Evolutionary conservation across 2,888 invertebrate genomes (phyloP).

Genomic region (Drosophila kanekoi): DNA sequence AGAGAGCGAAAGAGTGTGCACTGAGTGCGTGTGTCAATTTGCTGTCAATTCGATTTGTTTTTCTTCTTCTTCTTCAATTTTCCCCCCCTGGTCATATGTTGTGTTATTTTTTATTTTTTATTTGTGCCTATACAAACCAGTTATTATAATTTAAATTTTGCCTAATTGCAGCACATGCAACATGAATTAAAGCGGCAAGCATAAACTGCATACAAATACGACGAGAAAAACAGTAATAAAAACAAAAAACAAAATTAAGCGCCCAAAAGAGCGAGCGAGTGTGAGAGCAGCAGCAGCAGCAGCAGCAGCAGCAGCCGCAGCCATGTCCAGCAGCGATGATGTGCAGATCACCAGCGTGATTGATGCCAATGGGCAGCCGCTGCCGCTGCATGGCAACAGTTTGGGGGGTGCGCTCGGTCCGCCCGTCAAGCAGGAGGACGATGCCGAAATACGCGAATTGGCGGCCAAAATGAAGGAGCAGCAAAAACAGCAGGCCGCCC

Average conservation of each 20-base stretch:
- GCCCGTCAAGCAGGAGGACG: constrained; percentile 87
- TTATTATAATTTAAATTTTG: constrained; percentile 12
- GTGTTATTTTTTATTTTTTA: constrained; percentile 3
- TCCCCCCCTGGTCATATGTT: neutral
- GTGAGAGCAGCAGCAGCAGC: constrained; percentile 12
- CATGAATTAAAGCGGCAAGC: constrained; percentile 41
- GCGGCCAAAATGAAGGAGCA: constrained; percentile 95
- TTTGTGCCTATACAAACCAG: constrained; percentile 19
- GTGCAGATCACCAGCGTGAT: constrained; percentile 81
- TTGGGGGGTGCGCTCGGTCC: constrained; percentile 76
- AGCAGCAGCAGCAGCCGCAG: constrained; percentile 6
- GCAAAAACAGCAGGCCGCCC: constrained; percentile 87
- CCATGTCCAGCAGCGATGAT: constrained; percentile 69
- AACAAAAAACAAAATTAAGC: constrained; percentile 5
- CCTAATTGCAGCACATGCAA: constrained; percentile 47
- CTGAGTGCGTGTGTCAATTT: constrained; percentile 8
- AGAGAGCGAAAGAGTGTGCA: constrained; percentile 7
- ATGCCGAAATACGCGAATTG: constrained; percentile 94
- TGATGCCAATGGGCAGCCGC: constrained; percentile 82
- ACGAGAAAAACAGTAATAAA: constrained; percentile 11
- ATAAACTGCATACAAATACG: constrained; percentile 15
- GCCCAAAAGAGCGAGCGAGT: constrained; percentile 12
- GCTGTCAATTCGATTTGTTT: neutral
- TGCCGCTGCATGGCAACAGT: constrained; percentile 82
- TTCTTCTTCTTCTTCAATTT: neutral